Conservation (phyloP, 2,888 invertebrate species). For the Muscina levida region DNA sequence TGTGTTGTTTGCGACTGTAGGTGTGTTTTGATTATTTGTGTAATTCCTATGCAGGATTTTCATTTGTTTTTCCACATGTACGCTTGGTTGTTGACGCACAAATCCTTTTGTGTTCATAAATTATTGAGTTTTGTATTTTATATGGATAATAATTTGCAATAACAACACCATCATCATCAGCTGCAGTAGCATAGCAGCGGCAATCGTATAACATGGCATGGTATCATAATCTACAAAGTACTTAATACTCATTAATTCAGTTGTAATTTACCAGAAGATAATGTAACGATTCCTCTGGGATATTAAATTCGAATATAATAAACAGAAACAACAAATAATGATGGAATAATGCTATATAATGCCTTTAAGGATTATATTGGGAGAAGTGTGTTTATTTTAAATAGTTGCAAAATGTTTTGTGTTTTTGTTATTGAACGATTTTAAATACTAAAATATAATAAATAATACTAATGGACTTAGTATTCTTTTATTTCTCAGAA, state of each 20-base stretch:
- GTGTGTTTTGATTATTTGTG: background rate
- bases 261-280: slow-evolving; percentile 7
- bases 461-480: no score
- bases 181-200: background rate
- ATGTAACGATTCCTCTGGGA: slow-evolving; percentile 8
- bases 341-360: no score
- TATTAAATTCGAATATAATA: slow-evolving; percentile 18
- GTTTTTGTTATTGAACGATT: no score
- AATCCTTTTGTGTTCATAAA: slow-evolving; percentile 1
- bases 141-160: slow-evolving; percentile 15
- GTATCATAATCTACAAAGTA: background rate
- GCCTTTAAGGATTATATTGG: no score
- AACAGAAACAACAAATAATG: background rate
- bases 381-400: no score
- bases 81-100: background rate
- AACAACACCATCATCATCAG: background rate
- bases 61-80: background rate
- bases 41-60: background rate
- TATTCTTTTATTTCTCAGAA: no score
- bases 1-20: no score
- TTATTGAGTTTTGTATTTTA: slow-evolving; percentile 14
- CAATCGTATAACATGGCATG: background rate
- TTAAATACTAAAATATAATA: no score
- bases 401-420: no score
- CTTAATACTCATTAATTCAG: slow-evolving; percentile 18